Evolutionary conservation across 2,888 invertebrate genomes (phyloP), one percentile per base, ranked within the genome.

Genomic region (Agrenia bidenticulata): DNA sequence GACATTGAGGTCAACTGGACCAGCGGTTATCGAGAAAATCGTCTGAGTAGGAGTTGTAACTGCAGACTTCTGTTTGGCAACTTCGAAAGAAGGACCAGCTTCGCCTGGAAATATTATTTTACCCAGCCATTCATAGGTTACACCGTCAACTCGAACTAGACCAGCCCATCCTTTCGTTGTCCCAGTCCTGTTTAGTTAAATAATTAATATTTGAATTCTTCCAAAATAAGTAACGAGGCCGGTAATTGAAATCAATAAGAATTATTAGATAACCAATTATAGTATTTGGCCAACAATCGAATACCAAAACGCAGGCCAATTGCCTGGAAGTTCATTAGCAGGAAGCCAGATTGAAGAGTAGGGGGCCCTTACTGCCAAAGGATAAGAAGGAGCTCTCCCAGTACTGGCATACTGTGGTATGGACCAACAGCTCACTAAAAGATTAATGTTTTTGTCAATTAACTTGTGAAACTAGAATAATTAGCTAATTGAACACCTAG

Each of bases 141-240:
- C 58, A 7, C 65, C 67, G 37, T 74, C 72, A 17, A 74, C 72
- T 39, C 69, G 62, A 9, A 71, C 39, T n/a, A 74, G 15, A 50
- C 74, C 74, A 1, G 67, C 50, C 74, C 74, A 74, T 64, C 72
- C 74, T 41, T 74, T 74, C 1, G 68, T 63, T 0, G 39, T 55
- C 15, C 66, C 66, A 19, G 58, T 53, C 73, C 68, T 65, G 21
- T 7, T 7, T 1, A 55, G 27, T n/a, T 32, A 42, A 15, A 49
- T 57, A 21, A 39, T 19, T 23, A 42, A 41, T 13, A 21, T 23
- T 1, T 15, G 32, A 37, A 57, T 57, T 51, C 45, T n/a, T 2
- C n/a, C 9, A 21, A 23, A 24, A 53, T 53, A n/a, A 15, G n/a
- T n/a, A n/a, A n/a, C n/a, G n/a, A n/a, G n/a, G n/a, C n/a, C n/a